These are phyloP conservation scores for Thumatha senex DNA, from an alignment of 2,888 invertebrate genomes.

Conservation along the genomic window DNA sequence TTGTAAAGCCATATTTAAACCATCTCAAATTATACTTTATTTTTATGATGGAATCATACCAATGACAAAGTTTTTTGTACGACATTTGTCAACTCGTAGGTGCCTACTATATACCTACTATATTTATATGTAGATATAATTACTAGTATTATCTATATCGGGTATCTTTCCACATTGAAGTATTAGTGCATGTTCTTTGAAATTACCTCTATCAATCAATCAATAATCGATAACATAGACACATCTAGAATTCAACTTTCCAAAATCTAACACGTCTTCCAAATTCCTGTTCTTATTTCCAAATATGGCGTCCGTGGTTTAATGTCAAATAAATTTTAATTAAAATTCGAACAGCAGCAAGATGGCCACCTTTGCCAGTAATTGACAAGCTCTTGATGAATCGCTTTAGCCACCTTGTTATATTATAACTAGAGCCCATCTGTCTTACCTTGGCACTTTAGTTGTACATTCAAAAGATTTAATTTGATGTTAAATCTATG, in stretches of 20 bases:
- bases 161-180: conserved; percentile 19
- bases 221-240: conserved; percentile 43
- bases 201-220: conserved; percentile 41
- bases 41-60: too few species aligned
- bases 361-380: conserved; percentile 65
- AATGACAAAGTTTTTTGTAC: too few species aligned
- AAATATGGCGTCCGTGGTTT: conserved; percentile 33
- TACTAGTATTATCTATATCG: conserved; percentile 22
- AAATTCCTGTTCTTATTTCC: conserved; percentile 34
- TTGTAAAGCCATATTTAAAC: too few species aligned
- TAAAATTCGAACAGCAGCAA: conserved; percentile 63
- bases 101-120: too few species aligned
- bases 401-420: conserved; percentile 75
- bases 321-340: conserved; percentile 79
- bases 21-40: too few species aligned
- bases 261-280: conserved; percentile 31
- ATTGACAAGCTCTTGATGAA: conserved; percentile 81
- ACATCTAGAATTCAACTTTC: conserved; percentile 42
- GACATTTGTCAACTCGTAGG: too few species aligned
- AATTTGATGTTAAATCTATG: conserved; percentile 60
- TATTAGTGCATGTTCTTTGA: conserved; percentile 15
- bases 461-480: conserved; percentile 55
- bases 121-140: conserved; percentile 6
- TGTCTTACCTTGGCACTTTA: conserved; percentile 61
- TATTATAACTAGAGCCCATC: conserved; percentile 67